Evolutionary conservation across 1,140 invertebrate species (phyloP), one percentile per base, ranked within the genome.

Genomic region (Pseudomyrmex concolor): DNA sequence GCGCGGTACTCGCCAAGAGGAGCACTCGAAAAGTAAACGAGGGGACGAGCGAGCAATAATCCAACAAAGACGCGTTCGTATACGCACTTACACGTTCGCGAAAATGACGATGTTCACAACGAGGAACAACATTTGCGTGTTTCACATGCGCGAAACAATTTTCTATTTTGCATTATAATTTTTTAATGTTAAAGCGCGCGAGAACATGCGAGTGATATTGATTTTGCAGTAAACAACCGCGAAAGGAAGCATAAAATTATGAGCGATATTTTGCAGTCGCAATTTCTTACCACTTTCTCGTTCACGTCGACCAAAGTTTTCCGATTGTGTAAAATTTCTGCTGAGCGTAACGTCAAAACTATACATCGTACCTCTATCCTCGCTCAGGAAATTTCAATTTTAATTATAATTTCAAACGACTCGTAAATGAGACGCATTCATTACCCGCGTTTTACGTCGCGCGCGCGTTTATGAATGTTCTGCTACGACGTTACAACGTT

Each of bases 21-120:
- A 80, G 59, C 59, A 82, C 78, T 82, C 78, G 78, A 82, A 72
- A 74, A 74, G 68, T 82, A 82, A 82, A 74, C 78, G 71, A 82
- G 68, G 34, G 78, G 34, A 82, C 78, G 78, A 82, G 68, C 60
- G 71, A 82, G 71, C 78, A 74, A 74, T 82, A 82, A 82, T 82
- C 57, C 60, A 43, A 74, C 78, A 74, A 82, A 73, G 78, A 71
- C 66, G 51, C 12, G 22, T 12, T 19, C 22, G 34, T 8, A 55
- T 50, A 77, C 62, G 54, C 22, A 25, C 17, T 48, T 22, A 2
- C 7, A 63, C 15, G 3, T 12, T 12, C 5, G 34, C 34, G 34
- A 34, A 34, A 34, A 34, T 34, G 34, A 34, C 34, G 5, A 34
- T 34, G 34, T 13, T 15, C n/a, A 34, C 17, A n/a, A 22, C 10